Base-by-base conservation (phyloP, 2,797 vertebrate species). In the Sebastes oblongus region DNA sequence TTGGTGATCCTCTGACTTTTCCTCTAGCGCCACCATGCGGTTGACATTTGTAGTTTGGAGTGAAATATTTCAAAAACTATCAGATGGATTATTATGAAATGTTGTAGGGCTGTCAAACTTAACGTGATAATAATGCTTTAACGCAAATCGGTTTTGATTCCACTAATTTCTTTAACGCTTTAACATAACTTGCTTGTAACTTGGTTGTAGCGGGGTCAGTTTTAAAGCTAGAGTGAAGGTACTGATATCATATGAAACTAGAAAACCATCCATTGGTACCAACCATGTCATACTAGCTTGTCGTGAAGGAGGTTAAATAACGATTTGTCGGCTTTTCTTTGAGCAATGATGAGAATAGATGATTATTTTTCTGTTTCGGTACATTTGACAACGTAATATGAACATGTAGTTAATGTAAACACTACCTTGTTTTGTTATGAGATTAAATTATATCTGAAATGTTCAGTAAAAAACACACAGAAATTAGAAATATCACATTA, bases 221-320 rank as follows among this genome's bases (percentile, higher is more conserved):
- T 46, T 46, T 50, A 50, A 50, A 50, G 18, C 46, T 0, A 42
- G 39, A 0, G 0, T 42, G 0, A 50, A 50, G 16, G 0, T 50
- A 50, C 46, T 20, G 7, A 18, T 50, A 50, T 50, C 3, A 50
- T 50, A 50, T 18, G 7, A 50, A 20, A 50, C 18, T 20, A 20
- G 16, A 46, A 46, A 50, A 50, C 46, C 7, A 50, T 50, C 46
- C 46, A 50, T 46, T 46, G 42, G 42, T 34, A 34, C 36, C 46
- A 50, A 50, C 46, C 46, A 50, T 50, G 16, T 0, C 46, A 50
- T 50, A 50, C 1, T 50, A 50, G 46, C 18, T 50, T 50, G 46
- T 46, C 16, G 42, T 50, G 18, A 50, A 50, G 46, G 46, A 50
- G 46, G 46, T 50, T 50, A 50, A 20, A 50, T 8, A 50, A 50